phyloP scores from a whole-genome alignment of 53 echinoderm and acorn worm species.

The Temnopleurus reevesii region DNA sequence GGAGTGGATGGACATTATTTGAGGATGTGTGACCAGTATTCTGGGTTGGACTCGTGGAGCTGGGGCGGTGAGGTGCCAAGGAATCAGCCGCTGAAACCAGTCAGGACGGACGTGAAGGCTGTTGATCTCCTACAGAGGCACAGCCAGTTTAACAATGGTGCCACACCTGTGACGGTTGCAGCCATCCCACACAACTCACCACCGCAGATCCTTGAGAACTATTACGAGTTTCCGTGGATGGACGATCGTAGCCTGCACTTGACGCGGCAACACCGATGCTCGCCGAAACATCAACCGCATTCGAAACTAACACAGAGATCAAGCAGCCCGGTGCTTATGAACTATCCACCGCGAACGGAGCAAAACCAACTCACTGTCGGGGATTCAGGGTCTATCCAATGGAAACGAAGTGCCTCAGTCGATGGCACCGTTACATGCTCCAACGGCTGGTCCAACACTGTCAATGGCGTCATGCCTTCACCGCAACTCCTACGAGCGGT shows the following conservation, averaged over 20 bases:
- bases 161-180: neutral
- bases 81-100: slow-evolving; percentile 49
- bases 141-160: slow-evolving; percentile 48
- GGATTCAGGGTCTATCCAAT: slow-evolving; percentile 4
- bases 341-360: slow-evolving; percentile 40
- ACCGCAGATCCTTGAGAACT: slow-evolving; percentile 57
- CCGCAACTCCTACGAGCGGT: slow-evolving; percentile 52
- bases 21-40: slow-evolving; percentile 66
- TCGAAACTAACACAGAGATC: slow-evolving; percentile 23
- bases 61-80: slow-evolving; percentile 53
- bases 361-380: slow-evolving; percentile 26
- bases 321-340: slow-evolving; percentile 51
- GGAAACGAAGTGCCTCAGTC: slow-evolving; percentile 51
- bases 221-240: slow-evolving; percentile 57
- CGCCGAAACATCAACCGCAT: slow-evolving; percentile 27
- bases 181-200: slow-evolving; percentile 6
- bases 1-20: slow-evolving; percentile 66
- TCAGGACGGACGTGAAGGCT: slow-evolving; percentile 55
- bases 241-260: slow-evolving; percentile 45
- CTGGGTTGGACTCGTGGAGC: neutral
- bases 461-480: slow-evolving; percentile 54
- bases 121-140: slow-evolving; percentile 52
- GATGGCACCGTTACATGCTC: slow-evolving; percentile 18
- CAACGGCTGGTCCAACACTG: slow-evolving; percentile 38
- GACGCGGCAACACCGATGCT: slow-evolving; percentile 20